Conservation (phyloP, 2,888 invertebrate genomes). For the Drosophila meridionalis region DNA sequence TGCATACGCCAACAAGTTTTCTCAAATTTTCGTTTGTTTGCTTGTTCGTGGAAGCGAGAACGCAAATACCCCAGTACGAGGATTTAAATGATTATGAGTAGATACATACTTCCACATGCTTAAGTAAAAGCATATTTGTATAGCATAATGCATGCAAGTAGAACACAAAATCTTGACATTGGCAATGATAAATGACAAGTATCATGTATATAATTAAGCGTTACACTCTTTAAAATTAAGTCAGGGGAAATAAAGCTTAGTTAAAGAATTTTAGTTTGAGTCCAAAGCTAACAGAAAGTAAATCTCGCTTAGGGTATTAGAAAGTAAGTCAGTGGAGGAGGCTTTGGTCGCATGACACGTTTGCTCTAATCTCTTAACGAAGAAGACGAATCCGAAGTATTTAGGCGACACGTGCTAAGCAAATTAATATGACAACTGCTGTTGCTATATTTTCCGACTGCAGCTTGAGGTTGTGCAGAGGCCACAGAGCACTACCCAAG, state of each 20-base stretch:
- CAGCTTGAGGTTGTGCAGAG: not conserved
- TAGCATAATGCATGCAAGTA: not conserved
- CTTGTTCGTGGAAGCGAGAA: not conserved
- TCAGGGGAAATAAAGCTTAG: not conserved
- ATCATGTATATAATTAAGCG: not conserved
- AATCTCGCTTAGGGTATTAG: slow-evolving; percentile 1
- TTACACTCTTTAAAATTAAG: not conserved
- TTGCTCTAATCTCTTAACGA: slow-evolving; percentile 60
- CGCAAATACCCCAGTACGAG: not conserved
- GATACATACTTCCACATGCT: not conserved
- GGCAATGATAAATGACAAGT: not conserved
- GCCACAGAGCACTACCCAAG: slow-evolving; percentile 9
- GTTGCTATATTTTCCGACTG: not conserved
- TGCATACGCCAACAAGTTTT: not conserved
- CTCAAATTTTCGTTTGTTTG: too few species aligned
- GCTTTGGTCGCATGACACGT: slow-evolving; percentile 33
- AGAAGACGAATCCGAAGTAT: slow-evolving; percentile 47
- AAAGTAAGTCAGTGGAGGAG: not conserved
- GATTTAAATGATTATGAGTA: not conserved
- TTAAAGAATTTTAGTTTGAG: not conserved
- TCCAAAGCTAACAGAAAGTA: not conserved
- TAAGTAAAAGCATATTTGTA: not conserved
- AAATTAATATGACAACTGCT: slow-evolving; percentile 62
- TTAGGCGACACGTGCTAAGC: slow-evolving; percentile 65
- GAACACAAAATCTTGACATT: too few species aligned